Evolutionary conservation across 2,888 invertebrate genomes (phyloP).

Genomic region (Cryptosula pallasiana): DNA sequence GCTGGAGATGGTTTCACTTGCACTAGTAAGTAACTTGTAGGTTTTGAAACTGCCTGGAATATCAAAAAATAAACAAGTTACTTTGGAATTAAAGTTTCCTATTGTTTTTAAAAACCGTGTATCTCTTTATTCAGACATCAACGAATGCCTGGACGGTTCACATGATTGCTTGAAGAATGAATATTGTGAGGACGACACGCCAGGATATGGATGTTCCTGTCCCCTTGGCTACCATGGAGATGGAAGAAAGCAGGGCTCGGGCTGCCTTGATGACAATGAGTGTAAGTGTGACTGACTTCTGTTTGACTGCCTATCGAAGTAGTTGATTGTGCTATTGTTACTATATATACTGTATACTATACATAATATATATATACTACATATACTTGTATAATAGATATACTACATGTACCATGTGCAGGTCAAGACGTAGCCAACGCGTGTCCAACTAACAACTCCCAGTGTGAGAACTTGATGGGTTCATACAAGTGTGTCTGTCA

Average conservation of each 20-base stretch:
- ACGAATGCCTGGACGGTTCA: not conserved
- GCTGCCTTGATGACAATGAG: conserved; percentile 17
- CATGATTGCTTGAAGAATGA: not conserved
- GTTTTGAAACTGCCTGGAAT: no score
- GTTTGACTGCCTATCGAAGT: no score
- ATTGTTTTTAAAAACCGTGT: no score
- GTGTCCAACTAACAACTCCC: not conserved
- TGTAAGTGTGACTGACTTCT: conserved; percentile 6
- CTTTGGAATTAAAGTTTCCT: no score
- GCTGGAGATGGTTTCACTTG: conserved; percentile 10
- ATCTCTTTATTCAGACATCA: not conserved
- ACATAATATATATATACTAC: no score
- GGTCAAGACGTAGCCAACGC: not conserved
- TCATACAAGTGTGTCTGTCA: conserved; percentile 15
- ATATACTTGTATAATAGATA: no score
- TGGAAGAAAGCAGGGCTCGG: conserved; percentile 3
- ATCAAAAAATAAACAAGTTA: no score
- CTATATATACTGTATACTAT: no score
- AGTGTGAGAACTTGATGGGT: not conserved
- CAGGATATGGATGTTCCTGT: conserved; percentile 21
- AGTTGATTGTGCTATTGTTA: no score
- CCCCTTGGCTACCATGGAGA: conserved; percentile 5
- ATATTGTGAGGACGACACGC: not conserved
- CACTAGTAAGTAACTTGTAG: conserved; percentile 10
- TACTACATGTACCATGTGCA: not conserved